These are phyloP conservation scores for Stenotaenia linearis DNA, from an alignment of 2,888 invertebrate species.

Conservation along the genomic window DNA sequence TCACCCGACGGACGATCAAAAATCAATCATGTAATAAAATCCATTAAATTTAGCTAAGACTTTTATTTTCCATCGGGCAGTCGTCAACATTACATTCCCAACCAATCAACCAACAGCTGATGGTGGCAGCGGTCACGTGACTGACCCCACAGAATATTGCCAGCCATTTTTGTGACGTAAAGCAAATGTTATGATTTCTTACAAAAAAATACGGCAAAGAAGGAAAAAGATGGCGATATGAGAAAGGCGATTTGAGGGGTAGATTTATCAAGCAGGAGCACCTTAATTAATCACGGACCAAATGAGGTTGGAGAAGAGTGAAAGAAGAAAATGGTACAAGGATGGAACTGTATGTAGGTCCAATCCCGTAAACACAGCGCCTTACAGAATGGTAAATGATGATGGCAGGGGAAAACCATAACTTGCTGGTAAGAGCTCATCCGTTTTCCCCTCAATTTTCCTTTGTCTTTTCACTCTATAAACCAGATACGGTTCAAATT, in stretches of 20 bases:
- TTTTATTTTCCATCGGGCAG: neutral
- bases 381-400: neutral
- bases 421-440: neutral
- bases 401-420: neutral
- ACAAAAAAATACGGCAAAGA: neutral
- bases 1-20: conserved; percentile 19
- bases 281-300: neutral
- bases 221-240: neutral
- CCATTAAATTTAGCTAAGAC: neutral
- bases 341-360: neutral
- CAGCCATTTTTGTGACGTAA: neutral
- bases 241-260: neutral
- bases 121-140: neutral
- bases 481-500: neutral
- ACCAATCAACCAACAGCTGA: neutral
- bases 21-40: conserved; percentile 15
- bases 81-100: conserved; percentile 11
- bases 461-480: neutral
- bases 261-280: neutral
- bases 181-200: neutral
- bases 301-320: neutral
- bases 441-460: neutral
- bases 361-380: neutral
- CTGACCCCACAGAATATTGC: neutral
- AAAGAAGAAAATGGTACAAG: neutral